Percentiles rank a stretch among this genome's conserved stretches.
phyloP scores from a whole-genome alignment of 2,113 vertebrate genomes.

The Talpa occidentalis region DNA sequence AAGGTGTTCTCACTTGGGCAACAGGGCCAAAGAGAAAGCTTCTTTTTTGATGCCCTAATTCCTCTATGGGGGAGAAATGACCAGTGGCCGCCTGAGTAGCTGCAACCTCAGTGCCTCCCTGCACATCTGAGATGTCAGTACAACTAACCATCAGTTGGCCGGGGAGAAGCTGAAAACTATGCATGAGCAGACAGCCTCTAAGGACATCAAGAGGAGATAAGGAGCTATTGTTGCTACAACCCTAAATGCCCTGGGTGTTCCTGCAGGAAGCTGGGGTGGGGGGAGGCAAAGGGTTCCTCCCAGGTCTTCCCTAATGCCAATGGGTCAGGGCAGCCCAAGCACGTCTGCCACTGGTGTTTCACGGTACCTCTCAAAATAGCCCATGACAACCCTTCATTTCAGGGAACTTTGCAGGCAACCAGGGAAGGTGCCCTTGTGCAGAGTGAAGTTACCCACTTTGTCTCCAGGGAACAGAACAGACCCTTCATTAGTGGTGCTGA shows the following conservation, averaged over 20 bases:
- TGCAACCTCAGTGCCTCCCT: not conserved
- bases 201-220: not conserved
- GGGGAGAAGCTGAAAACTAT: not conserved
- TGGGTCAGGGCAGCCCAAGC: not conserved
- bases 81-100: not conserved
- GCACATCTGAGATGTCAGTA: not conserved
- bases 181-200: rapidly evolving
- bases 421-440: too few species aligned
- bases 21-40: not conserved
- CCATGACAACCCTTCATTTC: not conserved
- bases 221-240: not conserved
- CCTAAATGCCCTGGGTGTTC: rapidly evolving
- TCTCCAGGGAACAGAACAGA: rapidly evolving
- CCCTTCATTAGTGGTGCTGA: not conserved
- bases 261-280: not conserved
- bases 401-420: not conserved
- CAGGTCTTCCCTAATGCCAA: rapidly evolving
- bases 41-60: not conserved
- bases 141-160: not conserved
- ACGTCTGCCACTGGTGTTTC: not conserved
- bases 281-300: not conserved
- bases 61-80: not conserved
- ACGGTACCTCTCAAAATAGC: not conserved
- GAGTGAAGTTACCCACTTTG: not conserved
- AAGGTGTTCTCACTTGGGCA: not conserved